Percentiles rank a stretch among this genome's conserved stretches.
Evolutionary conservation across 2,113 vertebrate genomes (phyloP).

Genomic region (Forbesichthys agassizii): DNA sequence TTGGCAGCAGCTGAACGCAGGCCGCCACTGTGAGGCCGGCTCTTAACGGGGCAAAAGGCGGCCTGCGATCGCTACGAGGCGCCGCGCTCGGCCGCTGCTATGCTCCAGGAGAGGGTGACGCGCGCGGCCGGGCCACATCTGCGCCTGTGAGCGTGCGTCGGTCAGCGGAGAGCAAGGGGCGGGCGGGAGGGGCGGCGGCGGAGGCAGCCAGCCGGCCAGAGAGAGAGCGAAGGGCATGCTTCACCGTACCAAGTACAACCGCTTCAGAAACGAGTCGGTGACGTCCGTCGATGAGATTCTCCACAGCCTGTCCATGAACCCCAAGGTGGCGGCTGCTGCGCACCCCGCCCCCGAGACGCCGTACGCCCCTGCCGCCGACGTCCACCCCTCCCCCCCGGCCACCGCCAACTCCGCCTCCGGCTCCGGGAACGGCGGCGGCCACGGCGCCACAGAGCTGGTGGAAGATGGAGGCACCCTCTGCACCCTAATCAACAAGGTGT

Average conservation of each 20-base stretch:
- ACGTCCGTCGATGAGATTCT: constrained; percentile 97
- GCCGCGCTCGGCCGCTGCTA: constrained; percentile 78
- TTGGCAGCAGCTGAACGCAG: constrained; percentile 54
- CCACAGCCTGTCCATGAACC: constrained; percentile 95
- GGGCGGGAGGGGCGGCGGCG: no score
- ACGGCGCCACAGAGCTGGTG: constrained; percentile 81
- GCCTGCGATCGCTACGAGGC: constrained; percentile 75
- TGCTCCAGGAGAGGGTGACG: constrained; percentile 85
- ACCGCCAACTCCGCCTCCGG: constrained; percentile 76
- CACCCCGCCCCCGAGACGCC: constrained; percentile 82
- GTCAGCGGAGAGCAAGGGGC: no score
- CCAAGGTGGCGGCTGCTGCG: constrained; percentile 88
- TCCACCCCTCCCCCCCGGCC: constrained; percentile 65
- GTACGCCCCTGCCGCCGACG: constrained; percentile 83
- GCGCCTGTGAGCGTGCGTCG: constrained; percentile 75
- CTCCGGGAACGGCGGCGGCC: constrained; percentile 57
- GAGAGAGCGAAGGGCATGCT: constrained; percentile 96
- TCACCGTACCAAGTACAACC: constrained; percentile 99
- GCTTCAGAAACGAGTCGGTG: constrained; percentile 99
- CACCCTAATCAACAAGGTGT: constrained; percentile 97
- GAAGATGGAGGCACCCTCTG: constrained; percentile 96
- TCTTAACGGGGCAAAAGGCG: constrained; percentile 39
- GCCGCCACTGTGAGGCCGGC: constrained; percentile 48
- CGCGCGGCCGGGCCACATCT: constrained; percentile 83
- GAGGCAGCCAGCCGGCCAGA: constrained; percentile 48